Conservation (phyloP, 1,140 invertebrate genomes). For the Trachymyrmex cornetzi region DNA sequence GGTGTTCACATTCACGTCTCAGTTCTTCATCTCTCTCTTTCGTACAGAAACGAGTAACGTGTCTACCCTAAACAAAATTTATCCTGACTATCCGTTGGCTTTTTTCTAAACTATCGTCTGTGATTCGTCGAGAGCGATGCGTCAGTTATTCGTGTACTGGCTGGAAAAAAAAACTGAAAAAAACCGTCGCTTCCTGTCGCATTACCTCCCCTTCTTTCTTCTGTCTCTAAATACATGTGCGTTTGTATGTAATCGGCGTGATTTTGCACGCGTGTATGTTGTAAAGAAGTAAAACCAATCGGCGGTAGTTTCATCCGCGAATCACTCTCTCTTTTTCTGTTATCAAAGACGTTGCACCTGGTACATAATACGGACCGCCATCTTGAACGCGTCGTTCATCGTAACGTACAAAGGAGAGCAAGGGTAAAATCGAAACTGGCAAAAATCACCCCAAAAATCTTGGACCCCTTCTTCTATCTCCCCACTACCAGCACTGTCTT, state of each 20-base stretch:
- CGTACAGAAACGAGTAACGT: too few species aligned
- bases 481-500: constrained; percentile 33
- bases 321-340: constrained; percentile 14
- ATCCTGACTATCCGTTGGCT: constrained; percentile 27
- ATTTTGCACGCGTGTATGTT: neutral
- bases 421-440: constrained; percentile 76
- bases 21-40: neutral
- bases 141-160: constrained; percentile 35
- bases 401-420: constrained; percentile 56
- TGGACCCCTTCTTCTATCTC: constrained; percentile 45
- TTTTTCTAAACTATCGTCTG: constrained; percentile 34
- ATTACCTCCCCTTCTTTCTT: neutral
- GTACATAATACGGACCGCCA: constrained; percentile 19
- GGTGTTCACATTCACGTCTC: neutral
- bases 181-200: constrained; percentile 49
- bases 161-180: constrained; percentile 31
- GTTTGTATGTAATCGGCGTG: neutral
- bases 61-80: constrained; percentile 26
- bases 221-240: constrained; percentile 1
- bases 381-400: constrained; percentile 38
- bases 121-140: constrained; percentile 42
- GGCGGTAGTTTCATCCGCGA: constrained; percentile 24
- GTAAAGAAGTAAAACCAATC: constrained; percentile 43
- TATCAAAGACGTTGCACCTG: constrained; percentile 62
- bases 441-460: constrained; percentile 79